Evolutionary conservation across 53 echinoderm and acorn worm species (phyloP), one percentile per base, ranked within the genome.

Genomic region (Holothuria leucospilota): DNA sequence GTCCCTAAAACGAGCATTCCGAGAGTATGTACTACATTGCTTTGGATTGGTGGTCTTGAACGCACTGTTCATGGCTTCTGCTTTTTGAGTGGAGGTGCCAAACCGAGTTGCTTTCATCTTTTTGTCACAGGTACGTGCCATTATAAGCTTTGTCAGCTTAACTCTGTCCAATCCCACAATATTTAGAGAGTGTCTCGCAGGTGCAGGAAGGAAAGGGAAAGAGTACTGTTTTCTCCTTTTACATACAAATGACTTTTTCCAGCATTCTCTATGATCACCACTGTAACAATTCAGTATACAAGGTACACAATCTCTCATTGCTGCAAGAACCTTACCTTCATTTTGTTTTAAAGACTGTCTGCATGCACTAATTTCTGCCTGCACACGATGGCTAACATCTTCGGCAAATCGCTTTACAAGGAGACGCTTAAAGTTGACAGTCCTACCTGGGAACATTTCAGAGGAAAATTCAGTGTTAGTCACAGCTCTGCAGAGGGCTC

Each of bases 41-140:
- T 84, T 84, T 25, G 84, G 68, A 26, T 84, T 84, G 21, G 84
- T 84, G 9, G 66, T 60, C 29, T 15, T 16, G 38, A 51, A 80
- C 2, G 80, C 80, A 80, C 38, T 18, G 21, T 85, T 85, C 30
- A 85, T 29, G 4, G 85, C 38, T 27, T 85, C 85, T 3, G 71
- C 85, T 27, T 71, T 85, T 20, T 85, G 85, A 1, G 74, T 74
- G 3, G 74, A 74, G 8, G 74, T 74, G 20, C 46, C 49, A 46
- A 74, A 74, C 21, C 51, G 7, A 1, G 70, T 70, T 65, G 65
- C 25, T 29, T 20, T 13, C 29, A 38, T 39, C 13, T 3, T 12
- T 16, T 21, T 71, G 14, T 39, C 39, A 71, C 71, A 40, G 30
- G 39, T 71, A 39, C 71, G 71, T 71, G 71, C 11, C 8, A 0